phyloP scores from a whole-genome alignment of 2,113 vertebrate species.

The Dendropsophus ebraccatus region DNA sequence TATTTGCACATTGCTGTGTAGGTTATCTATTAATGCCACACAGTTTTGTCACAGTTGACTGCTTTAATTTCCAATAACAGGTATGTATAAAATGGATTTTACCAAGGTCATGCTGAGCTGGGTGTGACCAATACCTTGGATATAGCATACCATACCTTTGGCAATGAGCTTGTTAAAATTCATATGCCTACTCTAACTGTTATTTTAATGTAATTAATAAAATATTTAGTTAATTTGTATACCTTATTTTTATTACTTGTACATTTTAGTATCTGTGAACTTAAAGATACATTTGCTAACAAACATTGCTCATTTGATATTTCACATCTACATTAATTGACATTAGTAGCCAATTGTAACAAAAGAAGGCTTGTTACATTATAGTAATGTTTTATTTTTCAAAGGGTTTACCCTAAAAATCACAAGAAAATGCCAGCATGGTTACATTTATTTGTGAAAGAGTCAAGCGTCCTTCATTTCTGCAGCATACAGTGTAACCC shows the following conservation, averaged over 20 bases:
- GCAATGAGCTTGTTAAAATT: not conserved
- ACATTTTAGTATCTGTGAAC: not conserved
- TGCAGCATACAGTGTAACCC: not conserved
- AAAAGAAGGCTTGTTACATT: not conserved
- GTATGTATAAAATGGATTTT: slow-evolving; percentile 42
- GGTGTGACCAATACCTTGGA: slow-evolving; percentile 24
- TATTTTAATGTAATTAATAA: not conserved
- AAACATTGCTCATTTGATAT: not conserved
- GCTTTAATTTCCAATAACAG: slow-evolving; percentile 44
- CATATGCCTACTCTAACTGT: not conserved
- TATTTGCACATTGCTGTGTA: slow-evolving; percentile 2
- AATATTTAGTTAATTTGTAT: too few species aligned
- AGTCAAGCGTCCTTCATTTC: not conserved
- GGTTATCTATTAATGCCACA: slow-evolving; percentile 27
- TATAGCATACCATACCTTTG: not conserved
- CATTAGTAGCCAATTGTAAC: too few species aligned
- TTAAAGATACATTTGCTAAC: not conserved
- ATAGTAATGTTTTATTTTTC: not conserved
- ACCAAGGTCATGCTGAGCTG: slow-evolving; percentile 45
- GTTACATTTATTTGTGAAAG: not conserved
- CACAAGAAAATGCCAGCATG: not conserved
- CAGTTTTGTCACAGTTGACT: slow-evolving; percentile 25
- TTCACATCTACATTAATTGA: not conserved
- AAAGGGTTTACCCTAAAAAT: not conserved
- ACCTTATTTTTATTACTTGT: not conserved